phyloP scores from a whole-genome alignment of 2,797 vertebrate genomes.

The Phoebastria nigripes region DNA sequence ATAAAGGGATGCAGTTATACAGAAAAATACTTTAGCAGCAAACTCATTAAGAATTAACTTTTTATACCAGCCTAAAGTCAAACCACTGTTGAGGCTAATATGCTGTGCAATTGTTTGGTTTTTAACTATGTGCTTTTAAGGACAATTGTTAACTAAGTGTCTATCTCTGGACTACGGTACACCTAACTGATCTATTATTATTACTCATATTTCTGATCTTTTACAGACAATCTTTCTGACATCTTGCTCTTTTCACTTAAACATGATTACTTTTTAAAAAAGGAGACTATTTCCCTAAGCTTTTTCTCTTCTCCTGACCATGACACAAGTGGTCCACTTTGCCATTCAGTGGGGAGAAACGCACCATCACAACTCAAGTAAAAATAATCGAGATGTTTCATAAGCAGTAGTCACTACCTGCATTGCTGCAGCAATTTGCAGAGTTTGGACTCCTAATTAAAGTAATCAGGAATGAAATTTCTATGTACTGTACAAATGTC shows the following conservation, averaged over 20 bases:
- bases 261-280: not conserved
- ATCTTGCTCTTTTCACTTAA: not conserved
- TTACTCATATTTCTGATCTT: not conserved
- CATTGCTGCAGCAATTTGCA: not conserved
- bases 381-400: not conserved
- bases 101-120: not conserved
- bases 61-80: not conserved
- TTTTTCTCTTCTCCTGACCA: not conserved
- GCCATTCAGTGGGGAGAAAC: not conserved
- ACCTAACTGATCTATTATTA: not conserved
- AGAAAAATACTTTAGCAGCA: not conserved
- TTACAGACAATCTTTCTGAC: not conserved
- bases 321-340: not conserved
- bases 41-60: not conserved
- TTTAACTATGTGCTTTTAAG: not conserved
- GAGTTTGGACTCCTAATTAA: not conserved
- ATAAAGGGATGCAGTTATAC: not conserved
- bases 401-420: not conserved
- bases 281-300: not conserved
- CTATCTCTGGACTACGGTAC: not conserved
- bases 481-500: not conserved
- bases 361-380: not conserved
- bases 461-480: not conserved
- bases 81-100: not conserved
- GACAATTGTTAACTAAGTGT: not conserved